Percentiles rank a stretch among this genome's conserved stretches.
These are phyloP conservation scores for Sepiola atlantica DNA, from an alignment of 2,888 invertebrate species.

Conservation along the genomic window DNA sequence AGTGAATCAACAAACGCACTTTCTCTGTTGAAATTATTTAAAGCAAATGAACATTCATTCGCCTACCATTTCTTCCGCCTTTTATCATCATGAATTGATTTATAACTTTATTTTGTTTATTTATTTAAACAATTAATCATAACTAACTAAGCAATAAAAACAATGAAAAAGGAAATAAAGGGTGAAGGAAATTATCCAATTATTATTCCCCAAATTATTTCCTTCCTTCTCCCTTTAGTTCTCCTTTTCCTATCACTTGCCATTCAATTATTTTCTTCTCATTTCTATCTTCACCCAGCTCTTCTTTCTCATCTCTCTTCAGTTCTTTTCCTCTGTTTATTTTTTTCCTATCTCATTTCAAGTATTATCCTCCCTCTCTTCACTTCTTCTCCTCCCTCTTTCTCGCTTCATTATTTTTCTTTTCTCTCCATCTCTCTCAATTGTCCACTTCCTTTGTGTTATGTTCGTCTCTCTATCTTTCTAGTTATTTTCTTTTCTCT, in stretches of 20 bases:
- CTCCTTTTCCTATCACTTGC: too few species aligned
- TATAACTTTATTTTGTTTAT: neutral
- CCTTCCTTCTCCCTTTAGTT: too few species aligned
- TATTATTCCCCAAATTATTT: neutral
- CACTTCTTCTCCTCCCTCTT: too few species aligned
- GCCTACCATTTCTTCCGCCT: neutral
- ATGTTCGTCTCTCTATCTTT: neutral
- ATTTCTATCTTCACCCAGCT: too few species aligned
- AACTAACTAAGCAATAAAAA: neutral
- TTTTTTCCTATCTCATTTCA: too few species aligned
- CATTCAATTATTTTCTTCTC: neutral
- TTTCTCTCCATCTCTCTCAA: too few species aligned
- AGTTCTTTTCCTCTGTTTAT: too few species aligned
- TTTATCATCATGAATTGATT: neutral
- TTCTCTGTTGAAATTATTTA: neutral
- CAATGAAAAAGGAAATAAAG: neutral
- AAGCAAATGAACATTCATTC: neutral
- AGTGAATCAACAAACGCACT: constrained; percentile 24
- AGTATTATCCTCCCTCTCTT: too few species aligned
- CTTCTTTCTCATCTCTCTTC: too few species aligned
- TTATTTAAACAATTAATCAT: neutral
- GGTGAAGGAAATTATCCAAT: neutral
- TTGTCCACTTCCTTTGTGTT: too few species aligned
- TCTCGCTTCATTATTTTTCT: too few species aligned
- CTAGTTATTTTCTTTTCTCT: too few species aligned